These are phyloP conservation scores for Pionites leucogaster DNA, from an alignment of 2,113 vertebrate genomes.

Conservation along the genomic window DNA sequence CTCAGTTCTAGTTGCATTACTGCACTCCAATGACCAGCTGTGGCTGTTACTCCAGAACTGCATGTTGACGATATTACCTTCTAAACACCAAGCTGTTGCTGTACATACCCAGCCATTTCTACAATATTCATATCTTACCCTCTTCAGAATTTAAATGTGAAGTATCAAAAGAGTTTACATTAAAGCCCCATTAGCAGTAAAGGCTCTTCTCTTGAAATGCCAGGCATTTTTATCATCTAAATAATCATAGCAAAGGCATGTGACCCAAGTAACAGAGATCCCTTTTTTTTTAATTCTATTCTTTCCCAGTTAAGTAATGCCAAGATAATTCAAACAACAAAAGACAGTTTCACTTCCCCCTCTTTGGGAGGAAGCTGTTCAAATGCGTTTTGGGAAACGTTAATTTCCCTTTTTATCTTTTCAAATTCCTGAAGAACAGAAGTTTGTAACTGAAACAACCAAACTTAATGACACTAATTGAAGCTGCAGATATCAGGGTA, in stretches of 20 bases:
- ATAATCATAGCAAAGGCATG: background rate
- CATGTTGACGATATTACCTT: background rate
- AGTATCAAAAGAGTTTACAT: background rate
- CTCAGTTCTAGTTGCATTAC: background rate
- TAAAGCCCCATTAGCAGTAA: background rate
- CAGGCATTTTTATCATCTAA: background rate
- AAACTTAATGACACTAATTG: background rate
- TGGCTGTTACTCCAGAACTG: background rate
- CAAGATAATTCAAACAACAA: background rate
- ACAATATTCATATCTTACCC: background rate
- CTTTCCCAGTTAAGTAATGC: background rate
- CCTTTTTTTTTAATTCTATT: background rate
- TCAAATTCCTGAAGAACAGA: background rate
- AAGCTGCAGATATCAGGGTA: background rate
- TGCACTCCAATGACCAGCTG: background rate
- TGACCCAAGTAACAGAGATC: background rate
- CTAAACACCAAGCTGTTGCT: background rate
- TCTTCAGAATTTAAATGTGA: background rate
- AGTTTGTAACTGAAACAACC: background rate
- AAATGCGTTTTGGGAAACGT: background rate
- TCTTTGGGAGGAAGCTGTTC: background rate
- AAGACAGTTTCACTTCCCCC: background rate
- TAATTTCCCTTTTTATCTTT: background rate
- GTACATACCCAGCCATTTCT: background rate
- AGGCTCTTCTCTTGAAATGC: background rate